phyloP scores from a whole-genome alignment of 2,113 vertebrate species.

The Leptobrachium ailaonicum region DNA sequence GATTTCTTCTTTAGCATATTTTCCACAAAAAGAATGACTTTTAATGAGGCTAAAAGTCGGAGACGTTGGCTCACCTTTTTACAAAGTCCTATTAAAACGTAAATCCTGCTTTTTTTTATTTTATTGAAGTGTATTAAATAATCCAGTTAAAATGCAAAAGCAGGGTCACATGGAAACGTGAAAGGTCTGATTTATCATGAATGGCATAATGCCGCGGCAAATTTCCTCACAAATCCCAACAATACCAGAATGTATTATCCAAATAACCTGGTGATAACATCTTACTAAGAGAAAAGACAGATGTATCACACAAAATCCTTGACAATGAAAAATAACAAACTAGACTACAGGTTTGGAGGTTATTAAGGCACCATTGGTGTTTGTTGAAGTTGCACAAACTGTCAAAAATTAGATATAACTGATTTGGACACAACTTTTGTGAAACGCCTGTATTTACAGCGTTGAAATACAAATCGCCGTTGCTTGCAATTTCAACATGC shows the following conservation, averaged over 20 bases:
- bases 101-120: slow-evolving; percentile 57
- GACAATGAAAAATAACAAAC: too few species aligned
- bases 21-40: slow-evolving; percentile 51
- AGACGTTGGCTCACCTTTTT: slow-evolving; percentile 47
- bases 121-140: slow-evolving; percentile 53
- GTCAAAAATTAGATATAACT: too few species aligned
- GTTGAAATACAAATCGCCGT: too few species aligned
- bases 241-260: background rate
- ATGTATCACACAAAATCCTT: background rate
- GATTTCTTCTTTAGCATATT: slow-evolving; percentile 53
- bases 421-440: too few species aligned
- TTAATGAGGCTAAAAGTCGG: slow-evolving; percentile 49
- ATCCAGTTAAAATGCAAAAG: slow-evolving; percentile 53
- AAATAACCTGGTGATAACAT: background rate
- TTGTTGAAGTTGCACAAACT: too few species aligned
- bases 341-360: too few species aligned
- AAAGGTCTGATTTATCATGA: slow-evolving; percentile 44
- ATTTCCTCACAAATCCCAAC: slow-evolving; percentile 3
- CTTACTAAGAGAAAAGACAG: background rate
- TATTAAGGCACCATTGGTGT: too few species aligned
- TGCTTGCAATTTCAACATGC: too few species aligned
- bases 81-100: slow-evolving; percentile 41
- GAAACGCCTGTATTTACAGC: too few species aligned
- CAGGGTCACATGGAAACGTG: slow-evolving; percentile 50
- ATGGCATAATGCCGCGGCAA: background rate